Evolutionary conservation across 2,113 vertebrate species (phyloP).

Genomic region (Elephas maximus): DNA sequence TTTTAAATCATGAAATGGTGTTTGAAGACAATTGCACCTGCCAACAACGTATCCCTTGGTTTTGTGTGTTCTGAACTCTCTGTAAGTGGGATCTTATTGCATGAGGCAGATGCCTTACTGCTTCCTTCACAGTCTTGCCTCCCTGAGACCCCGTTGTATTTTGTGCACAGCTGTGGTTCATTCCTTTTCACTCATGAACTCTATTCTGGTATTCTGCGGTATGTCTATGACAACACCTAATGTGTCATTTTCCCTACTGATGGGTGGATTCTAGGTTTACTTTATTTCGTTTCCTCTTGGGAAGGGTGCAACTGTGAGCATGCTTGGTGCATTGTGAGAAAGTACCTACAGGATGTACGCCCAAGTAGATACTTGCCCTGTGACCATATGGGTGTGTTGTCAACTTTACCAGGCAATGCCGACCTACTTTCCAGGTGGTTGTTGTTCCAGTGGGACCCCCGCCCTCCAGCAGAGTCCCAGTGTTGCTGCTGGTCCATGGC

Average conservation of each 20-base stretch:
- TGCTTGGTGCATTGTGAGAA: rapidly evolving
- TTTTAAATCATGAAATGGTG: neutral
- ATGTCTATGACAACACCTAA: rapidly evolving
- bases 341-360: rapidly evolving
- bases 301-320: rapidly evolving
- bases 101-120: neutral
- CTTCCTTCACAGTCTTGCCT: rapidly evolving
- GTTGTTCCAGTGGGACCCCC: too few species aligned
- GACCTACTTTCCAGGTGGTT: rapidly evolving
- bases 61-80: neutral
- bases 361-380: rapidly evolving
- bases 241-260: rapidly evolving
- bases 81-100: rapidly evolving
- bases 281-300: rapidly evolving
- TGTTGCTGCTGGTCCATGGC: rapidly evolving
- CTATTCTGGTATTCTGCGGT: neutral
- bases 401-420: neutral
- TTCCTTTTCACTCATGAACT: too few species aligned
- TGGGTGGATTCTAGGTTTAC: rapidly evolving
- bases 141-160: rapidly evolving
- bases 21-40: neutral
- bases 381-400: rapidly evolving
- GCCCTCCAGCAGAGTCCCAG: neutral
- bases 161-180: neutral
- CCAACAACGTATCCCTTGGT: neutral